Evolutionary conservation across 2,888 invertebrate genomes (phyloP).

Genomic region (Meloe dianella): DNA sequence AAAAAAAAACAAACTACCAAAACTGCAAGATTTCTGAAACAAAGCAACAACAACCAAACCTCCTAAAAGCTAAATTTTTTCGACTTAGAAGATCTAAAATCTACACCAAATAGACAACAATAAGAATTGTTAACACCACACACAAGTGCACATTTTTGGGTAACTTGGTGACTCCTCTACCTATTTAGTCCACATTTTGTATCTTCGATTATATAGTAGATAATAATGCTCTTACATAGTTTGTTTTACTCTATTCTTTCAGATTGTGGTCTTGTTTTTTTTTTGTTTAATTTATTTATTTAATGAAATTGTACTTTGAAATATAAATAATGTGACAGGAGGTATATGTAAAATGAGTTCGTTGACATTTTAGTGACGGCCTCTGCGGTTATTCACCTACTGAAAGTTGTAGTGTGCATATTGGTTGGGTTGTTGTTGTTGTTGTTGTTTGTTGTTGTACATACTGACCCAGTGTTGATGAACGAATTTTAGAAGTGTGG

Average conservation of each 20-base stretch:
- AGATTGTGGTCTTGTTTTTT: too few relatives aligned
- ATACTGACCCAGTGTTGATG: conserved; percentile 44
- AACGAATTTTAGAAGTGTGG: conserved; percentile 18
- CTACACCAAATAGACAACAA: too few relatives aligned
- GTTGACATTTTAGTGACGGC: conserved; percentile 51
- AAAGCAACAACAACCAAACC: too few relatives aligned
- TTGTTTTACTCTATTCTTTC: neutral
- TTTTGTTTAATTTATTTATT: too few relatives aligned
- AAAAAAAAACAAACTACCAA: neutral
- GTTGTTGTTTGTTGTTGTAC: conserved; percentile 39
- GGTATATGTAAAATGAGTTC: conserved; percentile 46
- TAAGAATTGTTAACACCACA: too few relatives aligned
- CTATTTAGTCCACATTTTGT: neutral
- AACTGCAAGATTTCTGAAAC: neutral
- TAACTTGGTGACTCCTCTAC: conserved; percentile 3
- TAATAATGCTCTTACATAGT: too few relatives aligned
- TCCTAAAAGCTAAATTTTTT: too few relatives aligned
- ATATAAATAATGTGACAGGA: conserved; percentile 9
- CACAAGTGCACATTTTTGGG: neutral
- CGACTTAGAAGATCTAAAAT: too few relatives aligned
- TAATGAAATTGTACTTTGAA: neutral
- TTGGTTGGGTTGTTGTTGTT: conserved; percentile 33
- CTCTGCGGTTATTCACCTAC: conserved; percentile 56
- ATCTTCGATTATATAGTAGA: too few relatives aligned
- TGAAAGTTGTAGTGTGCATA: conserved; percentile 51